A percentile compares a stretch with the other conserved stretches of the same genome.
Conservation (phyloP, 2,888 invertebrate species). For the Netelia virgata region DNA sequence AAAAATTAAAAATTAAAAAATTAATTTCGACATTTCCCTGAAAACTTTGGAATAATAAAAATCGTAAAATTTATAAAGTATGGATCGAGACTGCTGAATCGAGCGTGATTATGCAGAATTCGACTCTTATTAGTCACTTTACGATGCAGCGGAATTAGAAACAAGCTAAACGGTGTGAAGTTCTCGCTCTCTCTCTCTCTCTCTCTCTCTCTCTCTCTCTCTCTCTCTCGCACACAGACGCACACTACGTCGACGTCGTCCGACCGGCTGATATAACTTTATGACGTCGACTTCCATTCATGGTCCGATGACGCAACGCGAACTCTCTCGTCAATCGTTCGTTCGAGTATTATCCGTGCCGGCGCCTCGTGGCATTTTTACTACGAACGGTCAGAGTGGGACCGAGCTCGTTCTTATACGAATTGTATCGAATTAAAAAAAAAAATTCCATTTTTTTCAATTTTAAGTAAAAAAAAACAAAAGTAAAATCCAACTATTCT, state of each 20-base stretch:
- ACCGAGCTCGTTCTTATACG: constrained; percentile 14
- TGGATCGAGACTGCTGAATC: not conserved
- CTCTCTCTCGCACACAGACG: constrained; percentile 24
- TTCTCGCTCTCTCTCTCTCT: constrained; percentile 13
- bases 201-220: too few species aligned
- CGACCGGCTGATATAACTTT: constrained; percentile 62
- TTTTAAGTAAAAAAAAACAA: not conserved
- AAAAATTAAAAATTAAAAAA: not conserved
- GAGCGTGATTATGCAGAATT: constrained; percentile 51
- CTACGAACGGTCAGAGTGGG: constrained; percentile 44
- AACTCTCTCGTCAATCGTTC: constrained; percentile 49
- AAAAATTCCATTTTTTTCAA: not conserved
- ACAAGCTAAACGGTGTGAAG: not conserved
- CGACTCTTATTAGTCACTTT: constrained; percentile 46
- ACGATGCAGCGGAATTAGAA: constrained; percentile 58
- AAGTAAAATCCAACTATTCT: not conserved
- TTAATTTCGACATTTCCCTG: not conserved
- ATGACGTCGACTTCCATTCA: constrained; percentile 68
- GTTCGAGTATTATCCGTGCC: constrained; percentile 19
- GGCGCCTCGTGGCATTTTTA: constrained; percentile 43
- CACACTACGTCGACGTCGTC: constrained; percentile 52
- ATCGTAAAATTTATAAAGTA: not conserved
- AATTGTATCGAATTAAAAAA: not conserved
- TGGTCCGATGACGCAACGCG: constrained; percentile 64
- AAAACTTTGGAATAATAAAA: not conserved